Percentiles rank a stretch among this genome's conserved stretches.
Conservation (phyloP, 2,797 vertebrate species). For the Oophaga sylvatica region DNA sequence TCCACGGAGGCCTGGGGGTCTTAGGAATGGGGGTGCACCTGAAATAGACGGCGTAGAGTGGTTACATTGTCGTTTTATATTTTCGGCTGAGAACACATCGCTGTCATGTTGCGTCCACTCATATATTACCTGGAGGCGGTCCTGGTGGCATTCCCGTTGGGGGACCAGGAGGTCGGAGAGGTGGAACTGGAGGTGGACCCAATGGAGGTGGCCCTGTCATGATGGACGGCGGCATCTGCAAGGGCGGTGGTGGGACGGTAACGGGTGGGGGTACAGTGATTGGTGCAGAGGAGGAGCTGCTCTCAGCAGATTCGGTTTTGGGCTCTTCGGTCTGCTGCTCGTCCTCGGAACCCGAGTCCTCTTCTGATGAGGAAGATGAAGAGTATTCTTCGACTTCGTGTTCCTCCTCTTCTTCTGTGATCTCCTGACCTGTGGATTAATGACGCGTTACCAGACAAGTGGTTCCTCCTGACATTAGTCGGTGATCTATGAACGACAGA, state of each 20-base stretch:
- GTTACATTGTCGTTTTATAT: neutral
- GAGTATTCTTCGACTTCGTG: conserved; percentile 83
- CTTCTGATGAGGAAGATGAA: conserved; percentile 68
- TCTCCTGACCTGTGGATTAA: conserved; percentile 85
- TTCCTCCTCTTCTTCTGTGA: conserved; percentile 89
- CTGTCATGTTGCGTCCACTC: neutral
- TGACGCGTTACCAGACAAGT: neutral
- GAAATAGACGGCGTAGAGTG: conserved; percentile 9
- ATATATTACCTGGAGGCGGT: conserved; percentile 87
- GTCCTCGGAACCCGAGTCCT: conserved; percentile 88
- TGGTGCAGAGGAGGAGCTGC: conserved; percentile 4
- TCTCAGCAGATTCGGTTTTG: conserved; percentile 34
- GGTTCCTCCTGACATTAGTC: neutral
- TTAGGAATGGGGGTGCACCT: conserved; percentile 95
- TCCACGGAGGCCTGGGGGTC: conserved; percentile 90
- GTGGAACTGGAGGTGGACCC: conserved; percentile 92
- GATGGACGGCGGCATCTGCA: conserved; percentile 89
- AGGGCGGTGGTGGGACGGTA: conserved; percentile 69
- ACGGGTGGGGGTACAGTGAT: conserved; percentile 71
- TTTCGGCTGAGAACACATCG: neutral
- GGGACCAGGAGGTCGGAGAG: conserved; percentile 92
- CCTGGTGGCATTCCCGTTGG: conserved; percentile 93
- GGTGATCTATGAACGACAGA: neutral
- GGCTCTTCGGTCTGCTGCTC: conserved; percentile 69
- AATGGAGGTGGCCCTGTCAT: conserved; percentile 92